Conservation (phyloP, 2,888 invertebrate species). For the Acanthococcus lagerstroemiae region DNA sequence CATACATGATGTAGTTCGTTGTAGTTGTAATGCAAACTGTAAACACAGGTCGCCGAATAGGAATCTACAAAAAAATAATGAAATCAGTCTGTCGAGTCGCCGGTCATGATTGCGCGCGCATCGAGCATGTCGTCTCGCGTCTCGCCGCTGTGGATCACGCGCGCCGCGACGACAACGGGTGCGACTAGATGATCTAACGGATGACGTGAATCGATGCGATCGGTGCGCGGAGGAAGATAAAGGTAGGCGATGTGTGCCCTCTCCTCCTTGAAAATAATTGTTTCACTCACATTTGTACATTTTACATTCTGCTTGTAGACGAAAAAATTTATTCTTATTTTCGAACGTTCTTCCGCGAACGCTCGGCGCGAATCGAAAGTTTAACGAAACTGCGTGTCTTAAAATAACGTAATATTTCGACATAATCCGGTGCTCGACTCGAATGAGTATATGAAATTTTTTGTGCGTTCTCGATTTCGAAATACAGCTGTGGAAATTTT, state of each 20-base stretch:
- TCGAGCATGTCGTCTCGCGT: background rate
- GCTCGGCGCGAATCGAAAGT: slow-evolving; percentile 1
- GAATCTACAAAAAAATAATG: too few species aligned
- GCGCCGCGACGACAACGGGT: background rate
- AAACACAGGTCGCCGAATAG: too few species aligned
- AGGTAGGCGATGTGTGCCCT: slow-evolving; percentile 26
- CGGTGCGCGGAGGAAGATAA: slow-evolving; percentile 26
- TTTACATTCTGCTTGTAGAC: slow-evolving; percentile 19
- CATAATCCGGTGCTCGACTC: too few species aligned
- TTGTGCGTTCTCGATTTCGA: background rate
- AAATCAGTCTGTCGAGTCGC: too few species aligned
- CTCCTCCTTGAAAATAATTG: slow-evolving; percentile 19
- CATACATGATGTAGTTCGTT: too few species aligned
- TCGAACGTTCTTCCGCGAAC: slow-evolving; percentile 18
- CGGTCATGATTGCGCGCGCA: background rate
- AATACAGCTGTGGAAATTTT: background rate
- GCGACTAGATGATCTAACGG: slow-evolving; percentile 18
- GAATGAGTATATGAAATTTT: background rate
- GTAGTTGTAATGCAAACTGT: too few species aligned
- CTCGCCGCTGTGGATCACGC: background rate
- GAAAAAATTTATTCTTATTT: slow-evolving; percentile 17
- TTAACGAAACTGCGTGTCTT: background rate
- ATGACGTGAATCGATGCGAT: slow-evolving; percentile 21
- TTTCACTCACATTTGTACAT: too few species aligned
- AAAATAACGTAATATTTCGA: slow-evolving; percentile 17